Evolutionary conservation across 2,797 vertebrate species (phyloP).

Genomic region (Micromesistius poutassou): DNA sequence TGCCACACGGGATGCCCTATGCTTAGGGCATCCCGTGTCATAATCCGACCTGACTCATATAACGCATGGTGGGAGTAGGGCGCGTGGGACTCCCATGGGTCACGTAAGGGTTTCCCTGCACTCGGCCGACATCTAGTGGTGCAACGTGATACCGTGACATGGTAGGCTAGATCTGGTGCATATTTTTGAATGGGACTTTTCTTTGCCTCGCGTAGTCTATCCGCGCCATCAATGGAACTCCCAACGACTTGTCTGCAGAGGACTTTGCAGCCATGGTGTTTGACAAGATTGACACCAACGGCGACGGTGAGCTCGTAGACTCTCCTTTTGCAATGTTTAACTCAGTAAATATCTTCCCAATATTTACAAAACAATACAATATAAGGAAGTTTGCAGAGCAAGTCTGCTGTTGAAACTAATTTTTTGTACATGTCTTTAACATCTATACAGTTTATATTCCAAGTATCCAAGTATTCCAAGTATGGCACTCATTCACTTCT

Average conservation of each 20-base stretch:
- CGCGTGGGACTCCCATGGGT: not conserved
- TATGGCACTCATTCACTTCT: not conserved
- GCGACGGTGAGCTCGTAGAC: conserved; percentile 68
- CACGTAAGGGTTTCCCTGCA: not conserved
- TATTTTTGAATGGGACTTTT: conserved; percentile 1
- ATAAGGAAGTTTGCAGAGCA: not conserved
- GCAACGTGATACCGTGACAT: not conserved
- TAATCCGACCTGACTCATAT: not conserved
- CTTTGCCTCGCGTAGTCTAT: conserved; percentile 66
- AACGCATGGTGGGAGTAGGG: not conserved
- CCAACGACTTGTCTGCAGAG: conserved; percentile 66
- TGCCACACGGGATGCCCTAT: not conserved
- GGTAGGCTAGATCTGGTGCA: not conserved
- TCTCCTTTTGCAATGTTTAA: not conserved
- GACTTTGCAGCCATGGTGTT: conserved; percentile 80
- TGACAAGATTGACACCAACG: conserved; percentile 77
- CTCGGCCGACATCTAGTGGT: conserved; percentile 59
- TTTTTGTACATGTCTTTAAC: not conserved
- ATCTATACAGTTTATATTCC: not conserved
- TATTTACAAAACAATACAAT: not conserved
- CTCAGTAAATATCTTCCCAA: not conserved
- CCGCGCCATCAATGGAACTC: conserved; percentile 72
- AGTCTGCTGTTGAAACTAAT: not conserved
- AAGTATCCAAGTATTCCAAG: too few relatives aligned
- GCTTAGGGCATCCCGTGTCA: not conserved